Evolutionary conservation across 2,797 vertebrate genomes (phyloP), one percentile per base, ranked within the genome.

Genomic region (Sardinella longiceps): DNA sequence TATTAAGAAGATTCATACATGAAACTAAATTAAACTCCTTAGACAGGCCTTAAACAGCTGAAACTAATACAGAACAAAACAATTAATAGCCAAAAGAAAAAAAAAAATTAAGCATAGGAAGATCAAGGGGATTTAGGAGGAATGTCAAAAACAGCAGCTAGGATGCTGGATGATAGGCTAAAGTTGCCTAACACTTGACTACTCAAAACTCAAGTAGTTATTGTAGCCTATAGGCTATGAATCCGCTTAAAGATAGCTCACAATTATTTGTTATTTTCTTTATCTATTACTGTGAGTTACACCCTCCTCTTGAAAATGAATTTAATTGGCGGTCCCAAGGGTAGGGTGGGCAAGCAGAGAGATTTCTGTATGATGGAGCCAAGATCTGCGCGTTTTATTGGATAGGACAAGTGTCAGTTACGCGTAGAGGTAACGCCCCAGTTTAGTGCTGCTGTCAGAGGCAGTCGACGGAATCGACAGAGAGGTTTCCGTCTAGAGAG

Each of bases 401-500:
- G 91, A 33, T 66, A 11, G 12, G n/a, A 0, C 1, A 0, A 14
- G 0, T 81, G 89, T 63, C 90, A 53, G 46, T 90, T 84, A 87
- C 56, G 45, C 0, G 15, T 28, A 0, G 23, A 46, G 86, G 87
- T 82, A 84, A 70, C 83, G 86, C 83, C 60, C 81, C 83, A 53
- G 43, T 70, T 37, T 81, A 85, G 85, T 83, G 87, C 87, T 82
- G 86, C 87, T 88, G 88, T 90, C 88, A 90, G 88, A 87, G 84
- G 86, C 89, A 86, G 87, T 86, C 85, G 83, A 80, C 70, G 33
- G 70, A 43, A 39, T 53, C 51, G 87, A 74, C 80, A 83, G 82
- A 80, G 87, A 88, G 88, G 87, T 89, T 90, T 90, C 90, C 88
- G 90, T 90, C 87, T 90, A 83, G 82, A 48, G 46, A 83, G 88